A percentile compares a stretch with the other conserved stretches of the same genome.
phyloP scores from a whole-genome alignment of 2,113 vertebrate species.

The Penelope pileata region DNA sequence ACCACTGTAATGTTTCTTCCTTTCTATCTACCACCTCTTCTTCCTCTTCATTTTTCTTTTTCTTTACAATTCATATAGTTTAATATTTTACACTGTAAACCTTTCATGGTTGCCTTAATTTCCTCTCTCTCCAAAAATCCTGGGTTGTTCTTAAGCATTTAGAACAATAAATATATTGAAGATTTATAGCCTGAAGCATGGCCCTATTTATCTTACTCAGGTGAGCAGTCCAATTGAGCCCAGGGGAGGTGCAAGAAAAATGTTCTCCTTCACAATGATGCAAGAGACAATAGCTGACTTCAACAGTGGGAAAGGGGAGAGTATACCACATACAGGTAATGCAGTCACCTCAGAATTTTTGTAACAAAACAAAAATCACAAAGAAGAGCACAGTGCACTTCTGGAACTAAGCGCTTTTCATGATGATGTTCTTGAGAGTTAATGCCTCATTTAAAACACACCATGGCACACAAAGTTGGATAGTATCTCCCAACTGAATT shows the following conservation, averaged over 20 bases:
- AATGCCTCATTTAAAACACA: constrained; percentile 7
- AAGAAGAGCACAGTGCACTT: background rate
- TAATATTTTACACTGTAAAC: background rate
- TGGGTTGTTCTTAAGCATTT: background rate
- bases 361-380: constrained; percentile 20
- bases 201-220: constrained; percentile 47
- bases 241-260: constrained; percentile 48
- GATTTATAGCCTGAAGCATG: constrained; percentile 47
- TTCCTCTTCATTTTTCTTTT: background rate
- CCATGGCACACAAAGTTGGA: background rate
- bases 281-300: background rate
- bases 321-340: background rate
- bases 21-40: background rate
- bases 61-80: background rate
- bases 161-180: constrained; percentile 49
- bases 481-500: constrained; percentile 34
- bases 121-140: background rate
- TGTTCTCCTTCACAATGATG: background rate
- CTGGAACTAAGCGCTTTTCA: background rate
- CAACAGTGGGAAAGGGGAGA: background rate
- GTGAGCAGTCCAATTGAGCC: constrained; percentile 23
- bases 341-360: background rate
- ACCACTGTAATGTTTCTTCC: background rate
- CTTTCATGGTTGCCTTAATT: background rate
- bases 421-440: background rate